phyloP scores from a whole-genome alignment of 1,140 invertebrate genomes.

The Caenorhabditis tropicalis region DNA sequence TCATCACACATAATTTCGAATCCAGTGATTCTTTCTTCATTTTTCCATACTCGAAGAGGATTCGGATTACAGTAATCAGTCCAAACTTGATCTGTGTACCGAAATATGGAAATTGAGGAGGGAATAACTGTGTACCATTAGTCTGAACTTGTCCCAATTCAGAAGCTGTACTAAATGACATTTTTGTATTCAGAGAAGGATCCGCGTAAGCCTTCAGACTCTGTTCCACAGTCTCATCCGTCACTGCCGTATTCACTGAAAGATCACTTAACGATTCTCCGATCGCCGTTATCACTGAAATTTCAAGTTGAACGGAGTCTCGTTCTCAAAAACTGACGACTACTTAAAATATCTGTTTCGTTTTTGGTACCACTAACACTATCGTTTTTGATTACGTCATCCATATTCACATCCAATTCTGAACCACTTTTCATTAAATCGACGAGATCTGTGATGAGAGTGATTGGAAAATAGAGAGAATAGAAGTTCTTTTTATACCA shows the following conservation, averaged over 20 bases:
- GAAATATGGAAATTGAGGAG: too few species aligned
- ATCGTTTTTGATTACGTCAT: neutral
- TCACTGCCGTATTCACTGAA: neutral
- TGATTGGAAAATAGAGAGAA: too few species aligned
- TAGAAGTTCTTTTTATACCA: too few species aligned
- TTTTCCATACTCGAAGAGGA: neutral
- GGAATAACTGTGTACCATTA: neutral
- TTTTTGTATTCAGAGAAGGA: neutral
- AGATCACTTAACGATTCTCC: neutral
- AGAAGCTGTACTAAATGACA: neutral
- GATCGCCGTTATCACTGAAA: neutral
- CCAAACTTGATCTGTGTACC: neutral
- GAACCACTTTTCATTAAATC: neutral
- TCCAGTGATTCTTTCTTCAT: neutral
- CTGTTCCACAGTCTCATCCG: neutral
- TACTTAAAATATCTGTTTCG: slow-evolving; percentile 14
- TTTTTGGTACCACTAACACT: neutral
- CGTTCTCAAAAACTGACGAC: neutral
- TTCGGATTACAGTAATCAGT: neutral
- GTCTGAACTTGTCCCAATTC: neutral
- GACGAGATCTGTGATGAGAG: slow-evolving; percentile 6
- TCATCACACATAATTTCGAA: slow-evolving; percentile 7
- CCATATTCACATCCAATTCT: neutral
- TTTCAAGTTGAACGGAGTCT: neutral
- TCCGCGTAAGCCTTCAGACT: slow-evolving; percentile 9